Conservation (phyloP, 2,888 invertebrate species). For the Eugnorisma glareosa region DNA sequence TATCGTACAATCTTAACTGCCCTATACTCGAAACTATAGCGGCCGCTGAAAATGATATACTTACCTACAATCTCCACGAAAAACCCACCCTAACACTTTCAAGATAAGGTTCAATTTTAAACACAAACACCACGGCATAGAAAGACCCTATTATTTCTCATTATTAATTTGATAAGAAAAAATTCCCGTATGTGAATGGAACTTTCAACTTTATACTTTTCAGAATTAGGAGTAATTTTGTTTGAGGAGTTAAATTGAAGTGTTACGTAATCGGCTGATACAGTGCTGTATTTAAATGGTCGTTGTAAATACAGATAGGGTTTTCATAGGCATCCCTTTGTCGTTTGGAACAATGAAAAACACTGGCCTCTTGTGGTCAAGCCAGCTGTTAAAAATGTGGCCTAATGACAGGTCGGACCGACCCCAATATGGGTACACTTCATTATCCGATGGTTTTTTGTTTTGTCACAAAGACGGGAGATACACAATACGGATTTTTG, state of each 20-base stretch:
- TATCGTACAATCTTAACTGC: conserved; percentile 89
- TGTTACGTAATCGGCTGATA: conserved; percentile 64
- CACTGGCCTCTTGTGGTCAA: conserved; percentile 66
- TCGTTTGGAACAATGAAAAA: conserved; percentile 71
- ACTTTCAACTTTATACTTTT: conserved; percentile 73
- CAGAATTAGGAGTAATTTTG: conserved; percentile 63
- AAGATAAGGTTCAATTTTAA: conserved; percentile 69
- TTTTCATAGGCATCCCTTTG: conserved; percentile 67
- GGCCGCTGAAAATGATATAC: conserved; percentile 87
- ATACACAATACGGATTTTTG: conserved; percentile 35
- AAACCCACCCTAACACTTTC: conserved; percentile 74
- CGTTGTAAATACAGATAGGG: conserved; percentile 74
- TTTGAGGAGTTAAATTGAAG: conserved; percentile 30
- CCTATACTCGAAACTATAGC: conserved; percentile 88
- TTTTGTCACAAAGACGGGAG: conserved; percentile 43
- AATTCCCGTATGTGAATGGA: conserved; percentile 70
- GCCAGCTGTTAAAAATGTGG: conserved; percentile 58
- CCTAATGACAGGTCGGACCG: conserved; percentile 60
- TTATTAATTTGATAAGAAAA: conserved; percentile 89
- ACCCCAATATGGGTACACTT: conserved; percentile 60
- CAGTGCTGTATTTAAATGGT: conserved; percentile 71
- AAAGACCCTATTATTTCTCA: conserved; percentile 83
- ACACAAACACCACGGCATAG: conserved; percentile 49
- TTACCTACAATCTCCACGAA: conserved; percentile 71
- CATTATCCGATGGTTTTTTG: conserved; percentile 57